Conservation (phyloP, 2,888 invertebrate genomes). For the Lymantria monacha region DNA sequence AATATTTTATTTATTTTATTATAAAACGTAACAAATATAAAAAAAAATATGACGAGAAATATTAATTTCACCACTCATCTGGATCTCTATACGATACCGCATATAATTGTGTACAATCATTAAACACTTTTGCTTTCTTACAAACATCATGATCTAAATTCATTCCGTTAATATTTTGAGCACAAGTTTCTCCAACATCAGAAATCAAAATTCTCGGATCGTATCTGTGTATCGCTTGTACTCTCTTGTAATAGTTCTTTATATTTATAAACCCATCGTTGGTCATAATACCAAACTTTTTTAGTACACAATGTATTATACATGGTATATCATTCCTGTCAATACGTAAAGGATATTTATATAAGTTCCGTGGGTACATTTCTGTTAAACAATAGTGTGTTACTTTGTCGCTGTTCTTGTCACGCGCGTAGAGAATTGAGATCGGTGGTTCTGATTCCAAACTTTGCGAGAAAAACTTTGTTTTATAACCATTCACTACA, state of each 20-base stretch:
- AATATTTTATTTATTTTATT: constrained; percentile 39
- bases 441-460: constrained; percentile 66
- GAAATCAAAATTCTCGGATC: constrained; percentile 73
- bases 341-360: constrained; percentile 66
- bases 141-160: constrained; percentile 73
- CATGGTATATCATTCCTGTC: constrained; percentile 72
- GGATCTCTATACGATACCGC: constrained; percentile 62
- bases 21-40: constrained; percentile 7
- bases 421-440: constrained; percentile 68
- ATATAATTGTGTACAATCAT: constrained; percentile 73
- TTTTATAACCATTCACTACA: constrained; percentile 47
- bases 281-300: constrained; percentile 74
- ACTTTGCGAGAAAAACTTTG: constrained; percentile 59
- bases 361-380: constrained; percentile 71
- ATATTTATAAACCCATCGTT: constrained; percentile 71
- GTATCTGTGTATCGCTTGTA: constrained; percentile 70
- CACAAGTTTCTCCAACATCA: constrained; percentile 74
- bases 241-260: constrained; percentile 68
- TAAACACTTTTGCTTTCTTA: constrained; percentile 74
- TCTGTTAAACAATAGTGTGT: constrained; percentile 66
- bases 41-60: constrained; percentile 2
- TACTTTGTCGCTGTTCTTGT: constrained; percentile 63
- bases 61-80: constrained; percentile 30
- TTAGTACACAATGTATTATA: constrained; percentile 73
- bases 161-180: constrained; percentile 71